Base-by-base conservation (phyloP, 2,888 invertebrate species). In the Andrena dorsata region DNA sequence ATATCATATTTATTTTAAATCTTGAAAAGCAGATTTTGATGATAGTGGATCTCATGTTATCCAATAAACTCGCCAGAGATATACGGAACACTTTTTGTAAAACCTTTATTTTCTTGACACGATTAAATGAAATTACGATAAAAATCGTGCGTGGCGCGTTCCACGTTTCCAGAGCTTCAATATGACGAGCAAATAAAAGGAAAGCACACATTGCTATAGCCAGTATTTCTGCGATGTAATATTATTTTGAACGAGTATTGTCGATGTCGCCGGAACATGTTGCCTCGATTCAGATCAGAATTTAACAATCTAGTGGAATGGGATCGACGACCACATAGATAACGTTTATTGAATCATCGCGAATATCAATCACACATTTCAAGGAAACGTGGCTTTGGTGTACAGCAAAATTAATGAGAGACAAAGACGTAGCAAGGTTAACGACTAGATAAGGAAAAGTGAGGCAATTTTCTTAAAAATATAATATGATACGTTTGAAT, bases 131-230 rank as follows among this genome's bases (percentile, higher is more conserved):
- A 65, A 2, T 23, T 23, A 20, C 47, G 16, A 16, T 41, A 41
- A 41, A 41, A 41, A 16, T 41, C 41, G 16, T 41, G 41, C 28
- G 26, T 35, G 47, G 28, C 64, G 28, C 64, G 53, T n/a, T 49
- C n/a, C 13, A 20, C 53, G 7, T 35, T 35, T 41, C 41, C 68
- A 20, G 23, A 16, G 23, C 32, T 53, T 53, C 53, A 20, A 35
- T 53, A 16, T 35, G 23, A 16, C 53, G 32, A 53, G 53, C 32
- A 68, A 65, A 65, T 65, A 73, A 73, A 65, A 61, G 35, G 13
- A 65, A 65, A 47, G 4, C 56, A 28, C 53, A 56, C n/a, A 35
- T 56, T 73, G 20, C 41, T 47, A 28, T 8, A 41, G 53, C 20
- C 20, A 35, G n/a, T 35, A 56, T 35, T 32, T 32, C 13, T 20